Evolutionary conservation across 2,797 vertebrate genomes (phyloP).

Genomic region (Varecia variegata): DNA sequence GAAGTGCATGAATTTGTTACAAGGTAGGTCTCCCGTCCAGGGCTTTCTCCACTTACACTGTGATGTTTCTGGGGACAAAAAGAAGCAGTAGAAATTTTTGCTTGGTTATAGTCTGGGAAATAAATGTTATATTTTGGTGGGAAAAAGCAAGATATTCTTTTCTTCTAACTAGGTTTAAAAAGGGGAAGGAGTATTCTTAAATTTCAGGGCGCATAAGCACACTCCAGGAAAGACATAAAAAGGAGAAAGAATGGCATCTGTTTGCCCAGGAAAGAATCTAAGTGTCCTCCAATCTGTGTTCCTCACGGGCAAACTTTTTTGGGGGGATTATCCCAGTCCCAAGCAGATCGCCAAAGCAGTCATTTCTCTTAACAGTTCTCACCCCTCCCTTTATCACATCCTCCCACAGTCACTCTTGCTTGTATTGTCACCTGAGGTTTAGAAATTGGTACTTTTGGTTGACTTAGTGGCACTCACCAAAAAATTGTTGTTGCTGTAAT

Average conservation of each 20-base stretch:
- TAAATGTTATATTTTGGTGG: neutral
- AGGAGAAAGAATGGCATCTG: neutral
- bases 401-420: neutral
- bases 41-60: neutral
- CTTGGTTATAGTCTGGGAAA: neutral
- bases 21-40: fast-evolving
- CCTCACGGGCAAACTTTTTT: neutral
- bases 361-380: neutral
- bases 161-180: neutral
- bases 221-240: neutral
- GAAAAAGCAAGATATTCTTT: neutral
- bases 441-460: neutral
- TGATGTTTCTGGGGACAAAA: neutral
- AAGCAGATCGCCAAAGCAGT: neutral
- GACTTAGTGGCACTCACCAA: neutral
- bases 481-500: neutral
- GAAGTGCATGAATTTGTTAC: fast-evolving
- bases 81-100: neutral
- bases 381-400: fast-evolving
- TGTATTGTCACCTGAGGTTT: neutral
- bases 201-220: neutral
- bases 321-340: too few relatives aligned
- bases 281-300: neutral
- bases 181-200: neutral
- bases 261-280: neutral